These are phyloP conservation scores for Galerucella nymphaeae DNA, from an alignment of 2,888 invertebrate genomes.

Conservation along the genomic window DNA sequence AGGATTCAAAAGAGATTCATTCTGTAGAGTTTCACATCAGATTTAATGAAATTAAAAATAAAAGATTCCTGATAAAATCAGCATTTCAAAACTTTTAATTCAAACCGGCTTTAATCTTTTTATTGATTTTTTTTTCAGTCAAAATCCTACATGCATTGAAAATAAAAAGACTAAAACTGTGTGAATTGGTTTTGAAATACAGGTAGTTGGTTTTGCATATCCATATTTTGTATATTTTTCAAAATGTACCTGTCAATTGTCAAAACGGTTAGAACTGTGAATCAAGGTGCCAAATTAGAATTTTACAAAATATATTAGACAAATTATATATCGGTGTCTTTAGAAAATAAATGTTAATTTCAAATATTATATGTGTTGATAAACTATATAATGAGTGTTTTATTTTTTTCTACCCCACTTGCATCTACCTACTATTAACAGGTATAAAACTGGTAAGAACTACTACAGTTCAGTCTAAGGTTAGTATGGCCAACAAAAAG, in stretches of 20 bases:
- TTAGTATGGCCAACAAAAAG: too few relatives aligned
- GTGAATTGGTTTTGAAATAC: not conserved
- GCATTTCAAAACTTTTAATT: not conserved
- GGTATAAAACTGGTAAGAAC: too few relatives aligned
- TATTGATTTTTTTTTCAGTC: slow-evolving; percentile 12
- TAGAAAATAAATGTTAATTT: slow-evolving; percentile 31
- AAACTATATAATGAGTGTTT: not conserved
- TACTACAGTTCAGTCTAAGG: too few relatives aligned
- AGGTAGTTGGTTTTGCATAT: slow-evolving; percentile 2
- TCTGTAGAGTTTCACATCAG: not conserved
- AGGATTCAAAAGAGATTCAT: not conserved
- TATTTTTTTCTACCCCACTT: too few relatives aligned
- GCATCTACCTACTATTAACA: too few relatives aligned
- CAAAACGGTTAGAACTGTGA: slow-evolving; percentile 41
- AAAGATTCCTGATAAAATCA: not conserved
- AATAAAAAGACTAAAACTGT: slow-evolving; percentile 8
- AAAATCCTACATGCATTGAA: slow-evolving; percentile 11
- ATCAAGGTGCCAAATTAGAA: slow-evolving; percentile 44
- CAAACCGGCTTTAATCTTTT: not conserved
- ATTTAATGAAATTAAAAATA: not conserved
- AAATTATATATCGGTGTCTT: slow-evolving; percentile 29
- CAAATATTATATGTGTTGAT: slow-evolving; percentile 28
- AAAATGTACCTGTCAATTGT: slow-evolving; percentile 19
- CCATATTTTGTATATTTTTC: slow-evolving; percentile 8
- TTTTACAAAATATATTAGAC: slow-evolving; percentile 25